Conservation (phyloP, 2,888 invertebrate species). For the Troides helena region DNA sequence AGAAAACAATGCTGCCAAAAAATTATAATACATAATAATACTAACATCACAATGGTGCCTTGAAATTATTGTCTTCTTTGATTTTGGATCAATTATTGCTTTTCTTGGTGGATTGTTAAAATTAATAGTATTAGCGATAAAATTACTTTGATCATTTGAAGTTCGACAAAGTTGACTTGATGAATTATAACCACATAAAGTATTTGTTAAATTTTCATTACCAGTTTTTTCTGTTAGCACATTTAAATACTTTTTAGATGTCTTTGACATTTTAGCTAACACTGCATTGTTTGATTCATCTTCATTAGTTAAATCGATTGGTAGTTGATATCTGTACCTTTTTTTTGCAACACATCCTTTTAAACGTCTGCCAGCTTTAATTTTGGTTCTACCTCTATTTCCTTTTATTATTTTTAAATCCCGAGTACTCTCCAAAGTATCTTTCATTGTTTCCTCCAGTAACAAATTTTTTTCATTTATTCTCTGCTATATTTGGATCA, state of each 20-base stretch:
- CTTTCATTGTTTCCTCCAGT: not conserved
- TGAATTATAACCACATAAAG: not conserved
- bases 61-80: constrained; percentile 60
- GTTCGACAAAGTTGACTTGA: not conserved
- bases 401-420: not conserved
- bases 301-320: not conserved
- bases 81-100: constrained; percentile 47
- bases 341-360: not conserved
- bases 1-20: not conserved
- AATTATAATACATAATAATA: not conserved
- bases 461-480: not conserved
- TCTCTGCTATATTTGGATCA: constrained; percentile 34
- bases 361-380: not conserved
- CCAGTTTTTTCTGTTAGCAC: not conserved
- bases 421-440: not conserved
- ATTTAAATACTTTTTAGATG: not conserved
- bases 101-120: constrained; percentile 41
- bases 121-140: not conserved
- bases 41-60: constrained; percentile 59
- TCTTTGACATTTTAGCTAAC: not conserved
- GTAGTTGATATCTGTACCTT: not conserved
- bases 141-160: not conserved
- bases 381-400: not conserved
- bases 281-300: not conserved
- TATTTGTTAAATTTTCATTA: not conserved